phyloP scores from a whole-genome alignment of 2,888 invertebrate species.

The Diplolepis rosae region DNA sequence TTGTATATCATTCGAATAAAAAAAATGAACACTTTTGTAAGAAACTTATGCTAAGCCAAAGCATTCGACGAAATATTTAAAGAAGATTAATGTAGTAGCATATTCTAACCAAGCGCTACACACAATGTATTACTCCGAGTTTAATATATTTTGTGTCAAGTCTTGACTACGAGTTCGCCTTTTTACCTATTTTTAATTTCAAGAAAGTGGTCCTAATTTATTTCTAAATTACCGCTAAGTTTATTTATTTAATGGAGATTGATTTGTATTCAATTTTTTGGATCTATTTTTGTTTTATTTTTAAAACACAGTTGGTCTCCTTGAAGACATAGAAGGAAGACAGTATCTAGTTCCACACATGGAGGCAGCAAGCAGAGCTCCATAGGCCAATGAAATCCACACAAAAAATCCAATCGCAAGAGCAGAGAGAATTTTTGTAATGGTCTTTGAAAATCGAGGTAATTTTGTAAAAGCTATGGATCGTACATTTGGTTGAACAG shows the following conservation, averaged over 20 bases:
- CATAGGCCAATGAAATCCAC: constrained; percentile 53
- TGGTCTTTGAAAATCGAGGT: not conserved
- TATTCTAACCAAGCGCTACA: constrained; percentile 50
- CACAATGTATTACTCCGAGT: constrained; percentile 69
- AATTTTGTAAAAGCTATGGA: not conserved
- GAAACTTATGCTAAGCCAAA: constrained; percentile 21
- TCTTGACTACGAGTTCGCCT: constrained; percentile 54
- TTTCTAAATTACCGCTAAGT: not conserved
- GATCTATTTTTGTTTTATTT: constrained; percentile 18
- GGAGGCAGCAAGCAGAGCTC: constrained; percentile 56
- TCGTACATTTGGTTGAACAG: not conserved
- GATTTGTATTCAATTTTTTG: not conserved
- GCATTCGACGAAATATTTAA: constrained; percentile 15
- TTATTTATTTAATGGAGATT: not conserved
- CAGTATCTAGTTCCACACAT: constrained; percentile 53
- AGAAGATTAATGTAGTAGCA: constrained; percentile 26
- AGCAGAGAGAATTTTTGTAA: constrained; percentile 34
- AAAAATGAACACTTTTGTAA: constrained; percentile 30
- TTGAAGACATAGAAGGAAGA: constrained; percentile 44
- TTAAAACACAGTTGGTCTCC: constrained; percentile 1
- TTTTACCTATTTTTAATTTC: constrained; percentile 41
- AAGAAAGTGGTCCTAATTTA: not conserved
- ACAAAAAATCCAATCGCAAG: constrained; percentile 52
- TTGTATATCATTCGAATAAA: not conserved
- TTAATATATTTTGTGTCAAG: constrained; percentile 72